Percentiles rank a stretch among this genome's conserved stretches.
These are phyloP conservation scores for Anagrus nilaparvatae DNA, from an alignment of 1,140 invertebrate species.

Conservation along the genomic window DNA sequence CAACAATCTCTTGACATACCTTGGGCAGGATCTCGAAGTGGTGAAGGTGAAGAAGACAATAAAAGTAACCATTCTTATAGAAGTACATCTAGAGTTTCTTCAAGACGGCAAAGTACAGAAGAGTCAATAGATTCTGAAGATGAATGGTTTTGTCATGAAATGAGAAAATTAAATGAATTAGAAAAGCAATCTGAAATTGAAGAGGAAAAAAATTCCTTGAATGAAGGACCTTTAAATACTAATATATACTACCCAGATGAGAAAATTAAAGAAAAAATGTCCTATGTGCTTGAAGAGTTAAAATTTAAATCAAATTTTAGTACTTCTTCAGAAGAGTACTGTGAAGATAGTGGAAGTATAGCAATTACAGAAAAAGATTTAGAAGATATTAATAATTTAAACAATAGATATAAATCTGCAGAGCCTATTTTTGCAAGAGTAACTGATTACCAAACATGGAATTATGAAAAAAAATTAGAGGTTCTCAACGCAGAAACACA, in stretches of 20 bases:
- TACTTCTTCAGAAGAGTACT: constrained; percentile 17
- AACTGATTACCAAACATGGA: constrained; percentile 42
- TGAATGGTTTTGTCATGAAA: constrained; percentile 85
- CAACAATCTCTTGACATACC: constrained; percentile 76
- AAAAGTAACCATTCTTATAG: constrained; percentile 76
- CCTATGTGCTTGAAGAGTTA: constrained; percentile 61
- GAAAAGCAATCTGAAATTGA: constrained; percentile 64
- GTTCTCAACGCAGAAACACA: constrained; percentile 42
- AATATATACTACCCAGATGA: constrained; percentile 53
- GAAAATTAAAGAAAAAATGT: constrained; percentile 67
- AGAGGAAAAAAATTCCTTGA: constrained; percentile 48
- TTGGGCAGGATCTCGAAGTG: constrained; percentile 43
- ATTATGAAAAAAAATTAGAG: constrained; percentile 36
- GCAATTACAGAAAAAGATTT: constrained; percentile 29
- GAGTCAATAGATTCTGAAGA: constrained; percentile 89
- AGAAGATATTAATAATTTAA: constrained; percentile 24
- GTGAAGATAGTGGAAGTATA: constrained; percentile 17
- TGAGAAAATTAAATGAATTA: constrained; percentile 76
- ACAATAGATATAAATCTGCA: constrained; percentile 25
- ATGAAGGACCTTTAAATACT: constrained; percentile 48
- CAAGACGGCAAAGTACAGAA: constrained; percentile 79
- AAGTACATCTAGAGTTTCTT: constrained; percentile 76
- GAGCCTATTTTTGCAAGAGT: constrained; percentile 42
- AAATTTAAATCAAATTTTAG: constrained; percentile 52
- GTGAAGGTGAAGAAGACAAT: constrained; percentile 71